Percentiles rank a stretch among this genome's conserved stretches.
Evolutionary conservation across 2,113 vertebrate genomes (phyloP).

Genomic region (Ailuropoda melanoleuca): DNA sequence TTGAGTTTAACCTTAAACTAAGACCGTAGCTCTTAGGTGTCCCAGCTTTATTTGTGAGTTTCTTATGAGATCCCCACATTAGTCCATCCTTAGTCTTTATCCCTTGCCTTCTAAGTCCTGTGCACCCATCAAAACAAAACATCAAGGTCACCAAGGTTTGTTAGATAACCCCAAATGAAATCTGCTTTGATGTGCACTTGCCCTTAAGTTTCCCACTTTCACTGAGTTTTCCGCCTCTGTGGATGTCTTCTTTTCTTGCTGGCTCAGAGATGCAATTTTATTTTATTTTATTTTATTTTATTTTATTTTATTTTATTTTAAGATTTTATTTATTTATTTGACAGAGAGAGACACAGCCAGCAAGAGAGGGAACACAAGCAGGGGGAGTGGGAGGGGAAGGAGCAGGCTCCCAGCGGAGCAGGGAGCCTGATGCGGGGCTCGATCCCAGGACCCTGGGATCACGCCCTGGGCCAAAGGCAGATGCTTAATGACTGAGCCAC

Average conservation of each 20-base stretch:
- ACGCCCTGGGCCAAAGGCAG: no score
- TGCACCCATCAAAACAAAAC: neutral
- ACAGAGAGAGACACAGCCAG: no score
- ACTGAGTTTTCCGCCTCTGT: neutral
- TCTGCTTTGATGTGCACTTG: neutral
- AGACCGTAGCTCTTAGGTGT: neutral
- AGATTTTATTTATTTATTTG: no score
- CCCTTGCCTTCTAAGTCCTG: neutral
- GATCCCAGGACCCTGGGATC: no score
- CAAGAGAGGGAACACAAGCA: no score
- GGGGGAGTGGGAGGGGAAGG: no score
- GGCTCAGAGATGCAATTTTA: neutral
- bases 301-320: neutral
- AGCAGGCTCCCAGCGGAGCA: no score
- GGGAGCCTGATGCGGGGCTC: no score
- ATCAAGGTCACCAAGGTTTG: neutral
- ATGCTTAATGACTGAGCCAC: no score
- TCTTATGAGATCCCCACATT: neutral
- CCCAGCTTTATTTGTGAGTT: neutral
- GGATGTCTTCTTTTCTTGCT: neutral
- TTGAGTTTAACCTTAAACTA: neutral
- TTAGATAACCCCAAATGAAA: neutral
- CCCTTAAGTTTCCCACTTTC: neutral
- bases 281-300: neutral
- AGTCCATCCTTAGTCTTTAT: neutral